Evolutionary conservation across 2,888 invertebrate species (phyloP).

Genomic region (Hypercompe scribonia): DNA sequence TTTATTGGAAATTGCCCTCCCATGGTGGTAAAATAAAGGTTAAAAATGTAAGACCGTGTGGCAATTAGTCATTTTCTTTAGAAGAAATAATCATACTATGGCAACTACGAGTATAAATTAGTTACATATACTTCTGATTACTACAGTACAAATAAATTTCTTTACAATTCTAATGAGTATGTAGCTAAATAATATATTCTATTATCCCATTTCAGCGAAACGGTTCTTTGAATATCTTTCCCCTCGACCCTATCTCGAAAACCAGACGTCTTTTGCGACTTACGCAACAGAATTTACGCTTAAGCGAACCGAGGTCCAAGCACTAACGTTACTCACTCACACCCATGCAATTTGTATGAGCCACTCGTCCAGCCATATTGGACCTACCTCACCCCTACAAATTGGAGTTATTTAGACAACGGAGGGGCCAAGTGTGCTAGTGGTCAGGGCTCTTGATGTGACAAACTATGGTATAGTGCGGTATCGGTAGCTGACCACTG

Average conservation of each 20-base stretch:
- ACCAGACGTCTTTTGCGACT: conserved; percentile 83
- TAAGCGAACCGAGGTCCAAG: conserved; percentile 82
- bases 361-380: conserved; percentile 54
- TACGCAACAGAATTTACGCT: conserved; percentile 86
- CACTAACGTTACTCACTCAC: conserved; percentile 83
- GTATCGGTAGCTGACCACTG: conserved; percentile 71
- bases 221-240: conserved; percentile 72
- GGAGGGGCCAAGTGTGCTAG: conserved; percentile 70
- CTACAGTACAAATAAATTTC: conserved; percentile 10
- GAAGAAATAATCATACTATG: too few relatives aligned
- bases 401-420: conserved; percentile 57
- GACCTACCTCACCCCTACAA: conserved; percentile 61
- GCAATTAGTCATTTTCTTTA: too few relatives aligned
- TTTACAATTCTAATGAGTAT: conserved; percentile 38
- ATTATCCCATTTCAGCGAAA: conserved; percentile 63
- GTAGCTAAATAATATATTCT: conserved; percentile 54
- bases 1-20: too few relatives aligned
- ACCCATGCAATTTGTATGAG: conserved; percentile 82
- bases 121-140: background rate
- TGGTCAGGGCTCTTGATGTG: conserved; percentile 81
- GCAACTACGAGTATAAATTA: too few relatives aligned
- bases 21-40: too few relatives aligned
- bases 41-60: too few relatives aligned
- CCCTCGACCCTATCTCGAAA: conserved; percentile 73
- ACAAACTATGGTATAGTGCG: conserved; percentile 83